Percentiles rank a stretch among this genome's conserved stretches.
Evolutionary conservation across 1,140 invertebrate genomes (phyloP).

Genomic region (Trichomalopsis sarcophagae): DNA sequence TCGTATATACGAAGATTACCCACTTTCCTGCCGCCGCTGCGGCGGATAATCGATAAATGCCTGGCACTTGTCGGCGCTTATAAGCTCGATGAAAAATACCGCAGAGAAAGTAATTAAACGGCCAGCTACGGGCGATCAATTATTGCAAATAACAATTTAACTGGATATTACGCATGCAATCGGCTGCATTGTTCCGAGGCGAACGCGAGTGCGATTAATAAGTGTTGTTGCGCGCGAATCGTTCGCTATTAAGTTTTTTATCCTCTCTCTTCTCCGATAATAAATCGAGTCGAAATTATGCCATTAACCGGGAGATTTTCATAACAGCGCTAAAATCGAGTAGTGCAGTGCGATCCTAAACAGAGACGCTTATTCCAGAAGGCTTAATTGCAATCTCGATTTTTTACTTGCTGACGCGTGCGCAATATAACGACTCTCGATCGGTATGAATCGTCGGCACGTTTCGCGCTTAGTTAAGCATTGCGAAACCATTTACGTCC

Average conservation of each 20-base stretch:
- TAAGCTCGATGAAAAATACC: neutral
- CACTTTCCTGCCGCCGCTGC: conserved; percentile 40
- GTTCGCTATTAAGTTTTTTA: neutral
- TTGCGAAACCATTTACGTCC: too few species aligned
- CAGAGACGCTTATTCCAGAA: neutral
- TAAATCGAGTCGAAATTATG: conserved; percentile 13
- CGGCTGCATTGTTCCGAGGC: neutral
- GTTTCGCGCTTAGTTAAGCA: too few species aligned
- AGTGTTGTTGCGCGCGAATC: neutral
- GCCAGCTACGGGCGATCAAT: neutral
- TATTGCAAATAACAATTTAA: conserved; percentile 26
- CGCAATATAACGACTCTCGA: too few species aligned
- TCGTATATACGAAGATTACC: conserved; percentile 38
- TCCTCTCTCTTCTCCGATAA: neutral
- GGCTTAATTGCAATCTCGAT: neutral
- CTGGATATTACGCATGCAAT: neutral
- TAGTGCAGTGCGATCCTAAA: neutral
- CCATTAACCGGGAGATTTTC: neutral
- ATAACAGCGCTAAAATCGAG: neutral
- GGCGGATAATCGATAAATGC: conserved; percentile 40
- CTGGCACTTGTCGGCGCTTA: conserved; percentile 1
- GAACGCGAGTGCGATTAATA: neutral
- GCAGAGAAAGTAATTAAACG: conserved; percentile 40
- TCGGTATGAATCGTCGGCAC: too few species aligned
- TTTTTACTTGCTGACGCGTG: neutral